Percentiles rank a stretch among this genome's conserved stretches.
These are phyloP conservation scores for Sylvilagus bachmani DNA, from an alignment of 2,113 vertebrate species.

Conservation along the genomic window DNA sequence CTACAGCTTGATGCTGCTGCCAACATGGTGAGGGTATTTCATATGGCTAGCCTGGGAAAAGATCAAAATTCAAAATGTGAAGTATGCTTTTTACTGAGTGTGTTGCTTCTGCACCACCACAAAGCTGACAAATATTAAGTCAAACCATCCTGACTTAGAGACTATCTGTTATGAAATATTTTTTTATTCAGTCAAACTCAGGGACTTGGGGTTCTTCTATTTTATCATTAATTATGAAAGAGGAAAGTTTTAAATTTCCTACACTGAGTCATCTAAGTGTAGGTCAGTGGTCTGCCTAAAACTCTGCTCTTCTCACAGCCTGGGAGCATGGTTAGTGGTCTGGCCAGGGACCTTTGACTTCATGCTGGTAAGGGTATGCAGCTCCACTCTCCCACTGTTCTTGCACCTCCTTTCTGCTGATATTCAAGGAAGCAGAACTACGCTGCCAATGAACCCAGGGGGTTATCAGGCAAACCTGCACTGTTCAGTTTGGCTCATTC, in stretches of 20 bases:
- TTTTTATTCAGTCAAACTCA: not conserved
- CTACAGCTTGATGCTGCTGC: not conserved
- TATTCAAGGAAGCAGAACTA: not conserved
- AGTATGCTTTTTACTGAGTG: not conserved
- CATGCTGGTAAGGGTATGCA: not conserved
- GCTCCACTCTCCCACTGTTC: not conserved
- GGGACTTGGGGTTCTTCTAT: not conserved
- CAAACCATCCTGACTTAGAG: not conserved
- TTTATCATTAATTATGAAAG: not conserved
- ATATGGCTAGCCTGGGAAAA: not conserved
- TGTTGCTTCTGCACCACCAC: not conserved
- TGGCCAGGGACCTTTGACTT: not conserved
- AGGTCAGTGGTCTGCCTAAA: too few relatives aligned
- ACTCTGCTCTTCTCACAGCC: not conserved
- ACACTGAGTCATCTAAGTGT: not conserved
- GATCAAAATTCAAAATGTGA: not conserved
- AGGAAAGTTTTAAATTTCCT: not conserved
- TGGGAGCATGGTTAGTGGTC: too few relatives aligned
- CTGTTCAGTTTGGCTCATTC: not conserved
- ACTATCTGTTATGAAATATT: not conserved
- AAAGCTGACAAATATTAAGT: not conserved
- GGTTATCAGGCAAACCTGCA: not conserved
- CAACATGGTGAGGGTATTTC: not conserved
- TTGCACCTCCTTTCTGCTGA: too few relatives aligned
- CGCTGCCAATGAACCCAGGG: fast-evolving